A percentile compares a stretch with the other conserved stretches of the same genome.
phyloP scores from a whole-genome alignment of 2,113 vertebrate species.

The Paradisaea rubra region DNA sequence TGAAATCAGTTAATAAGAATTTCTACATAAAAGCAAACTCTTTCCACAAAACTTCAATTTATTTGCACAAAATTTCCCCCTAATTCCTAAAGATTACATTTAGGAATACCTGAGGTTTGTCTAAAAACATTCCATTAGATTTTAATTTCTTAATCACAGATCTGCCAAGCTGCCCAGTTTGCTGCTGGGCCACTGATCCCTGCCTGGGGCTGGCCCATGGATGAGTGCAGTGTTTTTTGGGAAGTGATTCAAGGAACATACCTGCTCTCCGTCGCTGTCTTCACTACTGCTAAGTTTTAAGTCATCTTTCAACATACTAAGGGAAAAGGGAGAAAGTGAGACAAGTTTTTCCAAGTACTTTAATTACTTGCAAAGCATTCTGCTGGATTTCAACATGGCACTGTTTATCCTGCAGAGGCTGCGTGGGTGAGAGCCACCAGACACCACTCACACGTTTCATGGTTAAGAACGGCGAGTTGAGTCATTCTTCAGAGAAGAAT shows the following conservation, averaged over 20 bases:
- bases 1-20: neutral
- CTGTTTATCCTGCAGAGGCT: neutral
- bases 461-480: neutral
- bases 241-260: conserved; percentile 7
- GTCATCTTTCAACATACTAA: conserved; percentile 92
- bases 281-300: conserved; percentile 97
- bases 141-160: neutral
- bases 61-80: neutral
- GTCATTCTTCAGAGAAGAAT: neutral
- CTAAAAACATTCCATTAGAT: neutral
- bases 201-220: neutral
- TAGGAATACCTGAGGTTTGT: neutral
- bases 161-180: neutral
- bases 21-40: neutral
- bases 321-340: conserved; percentile 45
- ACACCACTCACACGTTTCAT: neutral
- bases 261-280: conserved; percentile 95
- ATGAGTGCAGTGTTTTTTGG: fast-evolving
- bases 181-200: neutral
- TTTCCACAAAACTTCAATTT: neutral
- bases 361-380: neutral
- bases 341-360: conserved; percentile 26
- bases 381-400: neutral
- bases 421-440: neutral
- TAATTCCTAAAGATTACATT: neutral